A percentile compares a stretch with the other conserved stretches of the same genome.
phyloP scores from a whole-genome alignment of 2,888 invertebrate genomes.

The Watsonalla binaria region DNA sequence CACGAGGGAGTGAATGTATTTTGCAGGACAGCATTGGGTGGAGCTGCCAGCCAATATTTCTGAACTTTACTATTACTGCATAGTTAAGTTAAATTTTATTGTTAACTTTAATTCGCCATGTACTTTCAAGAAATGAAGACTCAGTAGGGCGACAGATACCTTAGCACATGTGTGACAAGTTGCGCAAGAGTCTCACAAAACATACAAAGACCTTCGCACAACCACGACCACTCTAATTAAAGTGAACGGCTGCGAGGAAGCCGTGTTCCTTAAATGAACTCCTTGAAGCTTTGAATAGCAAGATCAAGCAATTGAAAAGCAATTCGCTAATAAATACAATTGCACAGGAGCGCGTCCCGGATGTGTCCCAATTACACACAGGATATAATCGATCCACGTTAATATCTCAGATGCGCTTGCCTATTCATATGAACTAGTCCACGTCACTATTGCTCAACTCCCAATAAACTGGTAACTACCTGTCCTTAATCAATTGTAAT shows the following conservation, averaged over 20 bases:
- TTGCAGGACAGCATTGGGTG: background rate
- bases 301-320: slow-evolving; percentile 41
- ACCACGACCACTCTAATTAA: too few species aligned
- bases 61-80: too few species aligned
- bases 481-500: background rate
- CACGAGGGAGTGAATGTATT: background rate
- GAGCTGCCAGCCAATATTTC: too few species aligned
- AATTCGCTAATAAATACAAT: slow-evolving; percentile 54
- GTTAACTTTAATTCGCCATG: too few species aligned
- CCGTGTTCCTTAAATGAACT: slow-evolving; percentile 7
- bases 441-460: background rate
- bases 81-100: too few species aligned
- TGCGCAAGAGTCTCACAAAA: too few species aligned
- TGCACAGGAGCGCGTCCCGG: slow-evolving; percentile 35
- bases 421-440: background rate
- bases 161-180: too few species aligned
- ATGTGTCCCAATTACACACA: slow-evolving; percentile 49
- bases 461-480: background rate
- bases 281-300: slow-evolving; percentile 16
- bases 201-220: too few species aligned
- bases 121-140: too few species aligned
- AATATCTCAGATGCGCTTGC: background rate
- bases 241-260: background rate
- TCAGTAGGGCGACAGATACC: too few species aligned
- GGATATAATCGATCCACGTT: slow-evolving; percentile 46